A percentile compares a stretch with the other conserved stretches of the same genome.
Evolutionary conservation across 2,888 invertebrate genomes (phyloP).

Genomic region (Ceratothoa steindachneri): DNA sequence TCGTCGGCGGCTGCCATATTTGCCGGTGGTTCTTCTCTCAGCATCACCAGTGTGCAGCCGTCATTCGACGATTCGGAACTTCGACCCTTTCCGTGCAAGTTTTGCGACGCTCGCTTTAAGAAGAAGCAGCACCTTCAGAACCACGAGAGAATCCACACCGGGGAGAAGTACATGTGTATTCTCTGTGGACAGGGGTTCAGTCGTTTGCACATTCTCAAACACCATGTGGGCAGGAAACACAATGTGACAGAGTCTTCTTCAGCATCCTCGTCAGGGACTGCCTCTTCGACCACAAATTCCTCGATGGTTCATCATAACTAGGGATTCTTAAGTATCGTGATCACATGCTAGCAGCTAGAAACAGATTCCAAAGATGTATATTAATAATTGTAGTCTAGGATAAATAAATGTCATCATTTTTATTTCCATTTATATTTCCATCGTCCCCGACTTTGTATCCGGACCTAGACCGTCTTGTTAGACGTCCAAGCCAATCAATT

Average conservation of each 20-base stretch:
- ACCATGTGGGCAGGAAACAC: constrained; percentile 42
- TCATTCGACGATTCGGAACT: constrained; percentile 5
- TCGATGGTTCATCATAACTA: constrained; percentile 5
- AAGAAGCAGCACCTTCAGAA: constrained; percentile 47
- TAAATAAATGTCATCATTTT: neutral
- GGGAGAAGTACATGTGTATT: constrained; percentile 44
- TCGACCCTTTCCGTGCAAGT: constrained; percentile 43
- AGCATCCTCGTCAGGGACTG: neutral
- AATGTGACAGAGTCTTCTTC: constrained; percentile 1
- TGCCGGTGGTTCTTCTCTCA: too few relatives aligned
- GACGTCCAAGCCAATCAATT: too few relatives aligned
- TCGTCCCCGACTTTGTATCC: too few relatives aligned
- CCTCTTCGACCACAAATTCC: neutral
- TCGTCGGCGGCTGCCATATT: neutral
- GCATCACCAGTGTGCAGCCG: neutral
- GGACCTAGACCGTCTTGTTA: too few relatives aligned
- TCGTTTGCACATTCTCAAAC: constrained; percentile 45
- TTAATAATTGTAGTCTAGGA: neutral
- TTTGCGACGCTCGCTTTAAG: constrained; percentile 45
- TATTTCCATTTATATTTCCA: neutral
- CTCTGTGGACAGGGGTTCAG: constrained; percentile 47
- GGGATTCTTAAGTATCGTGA: neutral
- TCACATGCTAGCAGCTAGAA: too few relatives aligned
- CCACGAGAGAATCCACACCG: constrained; percentile 46
- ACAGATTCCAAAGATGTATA: neutral